These are phyloP conservation scores for Lamprologus callipterus DNA, from an alignment of 2,113 vertebrate species.

Conservation along the genomic window DNA sequence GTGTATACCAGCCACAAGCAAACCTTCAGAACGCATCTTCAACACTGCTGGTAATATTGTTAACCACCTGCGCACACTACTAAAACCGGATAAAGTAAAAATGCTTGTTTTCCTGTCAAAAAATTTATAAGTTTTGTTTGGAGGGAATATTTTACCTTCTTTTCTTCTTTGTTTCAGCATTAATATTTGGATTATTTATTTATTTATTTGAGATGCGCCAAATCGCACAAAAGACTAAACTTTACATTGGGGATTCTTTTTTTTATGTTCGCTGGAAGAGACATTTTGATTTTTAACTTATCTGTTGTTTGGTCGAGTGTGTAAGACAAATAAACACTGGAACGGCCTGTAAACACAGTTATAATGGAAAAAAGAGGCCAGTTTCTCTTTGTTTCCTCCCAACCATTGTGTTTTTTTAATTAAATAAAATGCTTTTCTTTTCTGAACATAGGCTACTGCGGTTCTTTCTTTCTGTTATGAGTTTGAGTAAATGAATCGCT, in stretches of 20 bases:
- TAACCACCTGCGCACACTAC: background rate
- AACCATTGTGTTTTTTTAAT: background rate
- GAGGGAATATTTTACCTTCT: background rate
- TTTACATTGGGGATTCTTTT: background rate
- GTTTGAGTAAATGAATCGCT: background rate
- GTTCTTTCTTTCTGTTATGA: background rate
- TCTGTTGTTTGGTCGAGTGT: background rate
- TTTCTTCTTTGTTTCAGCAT: background rate
- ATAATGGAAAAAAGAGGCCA: background rate
- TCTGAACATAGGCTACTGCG: background rate
- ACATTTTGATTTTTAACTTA: background rate
- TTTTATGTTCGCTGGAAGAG: background rate
- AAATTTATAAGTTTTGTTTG: background rate
- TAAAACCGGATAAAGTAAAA: background rate
- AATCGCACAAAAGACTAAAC: background rate
- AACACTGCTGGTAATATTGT: background rate
- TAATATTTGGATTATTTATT: background rate
- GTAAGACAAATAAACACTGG: background rate
- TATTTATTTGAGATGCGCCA: accelerated
- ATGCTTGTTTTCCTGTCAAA: background rate
- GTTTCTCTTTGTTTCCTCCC: background rate
- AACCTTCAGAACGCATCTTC: background rate
- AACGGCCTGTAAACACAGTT: background rate
- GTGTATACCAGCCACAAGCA: background rate
- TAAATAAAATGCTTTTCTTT: background rate